Conservation (phyloP, 2,797 vertebrate genomes). For the Esox masquinongy region DNA sequence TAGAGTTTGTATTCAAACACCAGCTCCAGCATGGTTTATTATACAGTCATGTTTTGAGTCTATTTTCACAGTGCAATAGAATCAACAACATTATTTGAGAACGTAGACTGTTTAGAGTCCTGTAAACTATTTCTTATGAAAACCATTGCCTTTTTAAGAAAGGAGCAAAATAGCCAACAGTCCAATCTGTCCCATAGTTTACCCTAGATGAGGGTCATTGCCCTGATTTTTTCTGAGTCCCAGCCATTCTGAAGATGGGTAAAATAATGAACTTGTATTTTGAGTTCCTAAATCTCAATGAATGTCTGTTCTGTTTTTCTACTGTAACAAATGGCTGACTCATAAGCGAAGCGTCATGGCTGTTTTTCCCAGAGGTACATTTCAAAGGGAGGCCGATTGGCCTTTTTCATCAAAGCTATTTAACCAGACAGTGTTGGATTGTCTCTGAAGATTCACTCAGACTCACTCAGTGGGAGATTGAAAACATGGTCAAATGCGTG, state of each 20-base stretch:
- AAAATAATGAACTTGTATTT: conserved; percentile 53
- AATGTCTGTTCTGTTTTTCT: conserved; percentile 47
- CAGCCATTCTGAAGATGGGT: conserved; percentile 45
- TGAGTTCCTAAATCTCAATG: conserved; percentile 45
- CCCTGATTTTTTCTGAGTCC: conserved; percentile 48
- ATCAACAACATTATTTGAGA: conserved; percentile 9
- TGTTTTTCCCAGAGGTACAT: conserved; percentile 38
- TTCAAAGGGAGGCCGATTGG: conserved; percentile 33
- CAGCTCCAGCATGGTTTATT: too few relatives aligned
- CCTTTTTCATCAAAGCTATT: conserved; percentile 52
- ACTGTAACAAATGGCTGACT: conserved; percentile 47
- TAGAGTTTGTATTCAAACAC: too few relatives aligned
- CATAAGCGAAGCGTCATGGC: conserved; percentile 45
- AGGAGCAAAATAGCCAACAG: conserved; percentile 38
- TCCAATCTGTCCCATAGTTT: conserved; percentile 42
- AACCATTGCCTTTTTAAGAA: conserved; percentile 21
- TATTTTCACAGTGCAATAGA: background rate
- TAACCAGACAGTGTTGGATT: conserved; percentile 57
- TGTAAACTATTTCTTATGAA: conserved; percentile 32
- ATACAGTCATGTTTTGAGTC: too few relatives aligned
- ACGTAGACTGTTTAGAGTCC: conserved; percentile 17
- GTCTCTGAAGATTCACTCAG: conserved; percentile 69
- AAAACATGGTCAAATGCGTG: conserved; percentile 70
- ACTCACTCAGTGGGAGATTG: conserved; percentile 71
- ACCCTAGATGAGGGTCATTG: conserved; percentile 41